Conservation (phyloP, 2,797 vertebrate genomes). For the Crenuchus spilurus region DNA sequence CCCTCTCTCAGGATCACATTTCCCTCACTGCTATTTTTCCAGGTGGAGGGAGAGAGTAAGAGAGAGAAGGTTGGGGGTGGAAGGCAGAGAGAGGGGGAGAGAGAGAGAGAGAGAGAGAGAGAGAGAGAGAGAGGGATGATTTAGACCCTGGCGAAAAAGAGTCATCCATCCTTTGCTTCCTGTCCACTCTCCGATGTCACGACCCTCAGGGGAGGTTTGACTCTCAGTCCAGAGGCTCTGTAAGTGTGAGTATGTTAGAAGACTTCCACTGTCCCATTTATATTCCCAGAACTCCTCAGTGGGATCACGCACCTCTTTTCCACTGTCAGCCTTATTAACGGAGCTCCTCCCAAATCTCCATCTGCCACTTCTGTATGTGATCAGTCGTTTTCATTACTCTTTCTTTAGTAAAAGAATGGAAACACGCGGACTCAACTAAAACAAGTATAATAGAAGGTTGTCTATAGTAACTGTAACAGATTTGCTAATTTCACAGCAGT, state of each 20-base stretch:
- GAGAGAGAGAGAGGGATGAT: constrained; percentile 55
- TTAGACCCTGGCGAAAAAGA: constrained; percentile 62
- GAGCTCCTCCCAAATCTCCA: too few species aligned
- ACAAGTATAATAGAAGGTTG: too few species aligned
- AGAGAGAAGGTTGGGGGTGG: constrained; percentile 34
- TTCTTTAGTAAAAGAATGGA: too few species aligned
- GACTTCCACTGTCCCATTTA: constrained; percentile 14
- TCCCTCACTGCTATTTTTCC: constrained; percentile 73
- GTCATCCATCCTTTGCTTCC: constrained; percentile 61
- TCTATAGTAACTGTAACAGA: too few species aligned
- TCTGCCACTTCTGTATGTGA: too few species aligned
- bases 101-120: constrained; percentile 45
- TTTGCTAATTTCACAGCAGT: too few species aligned
- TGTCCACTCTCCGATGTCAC: constrained; percentile 58
- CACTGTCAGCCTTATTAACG: too few species aligned
- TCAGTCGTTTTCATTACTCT: too few species aligned
- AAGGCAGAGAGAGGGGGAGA: constrained; percentile 27
- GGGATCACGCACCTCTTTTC: not conserved
- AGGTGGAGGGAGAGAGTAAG: constrained; percentile 64
- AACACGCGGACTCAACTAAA: too few species aligned
- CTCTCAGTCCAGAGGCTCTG: constrained; percentile 30
- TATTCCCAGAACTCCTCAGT: constrained; percentile 3
- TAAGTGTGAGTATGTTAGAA: constrained; percentile 17
- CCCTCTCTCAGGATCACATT: constrained; percentile 67
- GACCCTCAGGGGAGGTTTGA: constrained; percentile 43